Conservation (phyloP, 2,797 vertebrate species). For the Lerista edwardsae region DNA sequence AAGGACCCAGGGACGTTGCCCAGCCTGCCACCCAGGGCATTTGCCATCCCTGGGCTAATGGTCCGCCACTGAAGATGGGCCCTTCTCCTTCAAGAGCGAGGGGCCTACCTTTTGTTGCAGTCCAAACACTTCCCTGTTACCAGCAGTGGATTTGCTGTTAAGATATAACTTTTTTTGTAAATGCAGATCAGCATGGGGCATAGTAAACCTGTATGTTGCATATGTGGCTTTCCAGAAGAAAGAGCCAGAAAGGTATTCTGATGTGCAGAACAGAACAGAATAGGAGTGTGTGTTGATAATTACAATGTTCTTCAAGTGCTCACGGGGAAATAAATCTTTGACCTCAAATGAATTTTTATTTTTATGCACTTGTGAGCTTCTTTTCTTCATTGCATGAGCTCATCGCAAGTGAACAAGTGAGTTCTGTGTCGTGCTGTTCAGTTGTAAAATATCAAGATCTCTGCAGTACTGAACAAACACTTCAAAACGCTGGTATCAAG, state of each 20-base stretch:
- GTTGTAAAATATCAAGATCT: slow-evolving; percentile 7
- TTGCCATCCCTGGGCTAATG: no score
- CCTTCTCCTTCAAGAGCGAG: neutral
- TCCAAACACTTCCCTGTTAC: neutral
- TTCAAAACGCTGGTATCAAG: slow-evolving; percentile 23
- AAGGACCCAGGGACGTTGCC: no score
- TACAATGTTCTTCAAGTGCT: neutral
- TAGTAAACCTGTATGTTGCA: neutral
- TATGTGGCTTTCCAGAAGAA: neutral
- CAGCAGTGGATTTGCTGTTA: neutral
- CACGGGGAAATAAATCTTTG: neutral
- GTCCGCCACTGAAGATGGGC: no score
- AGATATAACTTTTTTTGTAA: neutral
- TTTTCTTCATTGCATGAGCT: neutral
- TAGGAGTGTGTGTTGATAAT: neutral
- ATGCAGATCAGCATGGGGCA: neutral
- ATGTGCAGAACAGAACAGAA: neutral
- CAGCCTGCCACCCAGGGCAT: no score
- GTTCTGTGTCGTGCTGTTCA: neutral
- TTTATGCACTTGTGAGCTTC: neutral
- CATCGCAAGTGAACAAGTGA: neutral
- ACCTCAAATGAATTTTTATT: neutral
- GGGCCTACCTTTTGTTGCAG: neutral
- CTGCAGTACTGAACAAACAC: neutral
- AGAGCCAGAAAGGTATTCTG: neutral